Evolutionary conservation across 2,888 invertebrate genomes (phyloP), one percentile per base, ranked within the genome.

Genomic region (Pandemis cinnamomeana): DNA sequence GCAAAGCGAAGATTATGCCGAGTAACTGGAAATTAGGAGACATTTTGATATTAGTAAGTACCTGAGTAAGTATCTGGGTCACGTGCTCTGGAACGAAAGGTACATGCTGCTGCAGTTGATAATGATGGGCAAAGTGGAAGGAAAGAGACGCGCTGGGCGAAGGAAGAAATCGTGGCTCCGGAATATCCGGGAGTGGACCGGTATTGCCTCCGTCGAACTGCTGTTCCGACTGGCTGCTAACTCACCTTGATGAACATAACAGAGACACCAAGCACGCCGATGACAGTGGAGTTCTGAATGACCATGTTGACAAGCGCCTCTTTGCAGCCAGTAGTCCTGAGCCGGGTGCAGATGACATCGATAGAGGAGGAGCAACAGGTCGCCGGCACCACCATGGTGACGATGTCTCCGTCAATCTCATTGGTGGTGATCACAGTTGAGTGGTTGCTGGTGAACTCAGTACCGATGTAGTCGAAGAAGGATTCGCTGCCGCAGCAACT

Each of bases 1-100:
- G 96, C 80, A 97, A 96, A 0, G 99, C 97, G 84, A 98, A 98
- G 81, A 98, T 95, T 61, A 98, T 96, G 70, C 98, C 98, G 78
- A 98, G 92, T 64, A 98, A 89, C 97, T 97, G 90, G 67, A 93
- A 87, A 71, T 53, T 41, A 13, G 63, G 7, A 7, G 15, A 66
- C 15, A 20, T 55, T 15, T 51, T 44, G 6, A 44, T 8, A 6
- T 44, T 7, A 7, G 44, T 44, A 36, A 4, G 2, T 10, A 46
- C 44, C 7, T 44, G 44, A n/a, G n/a, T n/a, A n/a, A n/a, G n/a
- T n/a, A n/a, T n/a, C n/a, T n/a, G n/a, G n/a, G n/a, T n/a, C n/a
- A n/a, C n/a, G n/a, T n/a, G n/a, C n/a, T n/a, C n/a, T n/a, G n/a
- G n/a, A n/a, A n/a, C n/a, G n/a, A n/a, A n/a, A n/a, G n/a, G n/a